A percentile compares a stretch with the other conserved stretches of the same genome.
These are phyloP conservation scores for Kryphioiulus occultus DNA, from an alignment of 2,888 invertebrate genomes.

Conservation along the genomic window DNA sequence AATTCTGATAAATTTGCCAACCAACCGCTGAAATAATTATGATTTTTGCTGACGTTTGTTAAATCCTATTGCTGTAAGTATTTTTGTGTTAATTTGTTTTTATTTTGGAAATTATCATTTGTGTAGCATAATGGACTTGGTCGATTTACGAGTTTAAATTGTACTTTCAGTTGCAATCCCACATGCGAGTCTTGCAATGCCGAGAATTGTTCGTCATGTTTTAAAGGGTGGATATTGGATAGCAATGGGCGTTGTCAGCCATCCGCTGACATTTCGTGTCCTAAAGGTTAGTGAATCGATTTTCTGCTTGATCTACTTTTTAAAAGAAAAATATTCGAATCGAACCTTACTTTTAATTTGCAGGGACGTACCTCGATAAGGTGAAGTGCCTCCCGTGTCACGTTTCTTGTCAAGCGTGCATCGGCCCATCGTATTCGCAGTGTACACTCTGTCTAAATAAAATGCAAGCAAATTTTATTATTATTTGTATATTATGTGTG, in stretches of 20 bases:
- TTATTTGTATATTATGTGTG: neutral
- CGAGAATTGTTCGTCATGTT: constrained; percentile 37
- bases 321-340: neutral
- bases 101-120: neutral
- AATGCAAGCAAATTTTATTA: constrained; percentile 64
- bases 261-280: constrained; percentile 1
- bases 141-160: neutral
- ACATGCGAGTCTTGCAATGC: constrained; percentile 31
- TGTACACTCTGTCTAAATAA: constrained; percentile 82
- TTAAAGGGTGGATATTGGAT: constrained; percentile 32
- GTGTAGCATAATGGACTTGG: neutral
- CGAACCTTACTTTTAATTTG: neutral
- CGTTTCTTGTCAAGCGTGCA: constrained; percentile 80
- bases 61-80: neutral
- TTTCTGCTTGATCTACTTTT: neutral
- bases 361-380: constrained; percentile 29
- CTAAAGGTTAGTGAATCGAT: neutral
- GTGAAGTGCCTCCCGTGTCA: constrained; percentile 76
- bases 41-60: neutral
- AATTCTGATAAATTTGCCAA: no score
- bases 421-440: constrained; percentile 77
- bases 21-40: neutral
- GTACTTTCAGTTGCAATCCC: constrained; percentile 37
- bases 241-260: constrained; percentile 15
- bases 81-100: neutral